Base-by-base conservation (phyloP, 2,113 vertebrate genomes). In the Xiphorhynchus elegans region DNA sequence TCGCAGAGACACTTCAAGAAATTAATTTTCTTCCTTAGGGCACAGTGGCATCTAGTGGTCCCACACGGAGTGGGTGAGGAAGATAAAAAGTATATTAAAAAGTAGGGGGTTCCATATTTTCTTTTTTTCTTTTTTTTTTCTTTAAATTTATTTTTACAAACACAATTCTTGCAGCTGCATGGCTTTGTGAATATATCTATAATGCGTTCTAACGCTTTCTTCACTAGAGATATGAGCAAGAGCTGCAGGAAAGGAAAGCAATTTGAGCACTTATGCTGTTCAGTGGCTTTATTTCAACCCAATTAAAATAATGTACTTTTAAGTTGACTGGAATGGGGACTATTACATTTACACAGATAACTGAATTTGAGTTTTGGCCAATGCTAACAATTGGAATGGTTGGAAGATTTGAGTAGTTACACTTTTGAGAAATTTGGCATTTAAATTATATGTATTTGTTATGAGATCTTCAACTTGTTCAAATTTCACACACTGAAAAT, bases 11-110 rank as follows among this genome's bases (percentile, higher is more conserved):
- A 66, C 58, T 81, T 75, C 58, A 55, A 93, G 79, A 69, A 96
- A 84, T 24, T 81, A 50, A 17, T 47, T 66, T 60, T 55, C 84
- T 94, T 90, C 25, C 80, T 96, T 96, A 88, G 90, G 73, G 39
- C 63, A 97, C 67, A 95, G 94, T 96, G 97, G 39, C 97, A 97
- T 73, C 97, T 97, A 96, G 96, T 92, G 97, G 96, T 87, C 13
- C 14, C 23, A 64, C 21, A 9, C 0, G 2, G 69, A 60, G 31
- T 42, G 20, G 13, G 35, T 42, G 42, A 19, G 2, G 7, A 49
- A 50, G 33, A 70, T 6, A 17, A 40, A 75, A 77, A 9, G 3
- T 16, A 11, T 17, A 10, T 11, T 1, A 5, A 55, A 88, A 75
- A 17, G 18, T 0, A 62, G 46, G 17, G 23, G 19, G 8, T 21